Evolutionary conservation across 1,140 invertebrate genomes (phyloP), one percentile per base, ranked within the genome.

Genomic region (Meteorus sp.): DNA sequence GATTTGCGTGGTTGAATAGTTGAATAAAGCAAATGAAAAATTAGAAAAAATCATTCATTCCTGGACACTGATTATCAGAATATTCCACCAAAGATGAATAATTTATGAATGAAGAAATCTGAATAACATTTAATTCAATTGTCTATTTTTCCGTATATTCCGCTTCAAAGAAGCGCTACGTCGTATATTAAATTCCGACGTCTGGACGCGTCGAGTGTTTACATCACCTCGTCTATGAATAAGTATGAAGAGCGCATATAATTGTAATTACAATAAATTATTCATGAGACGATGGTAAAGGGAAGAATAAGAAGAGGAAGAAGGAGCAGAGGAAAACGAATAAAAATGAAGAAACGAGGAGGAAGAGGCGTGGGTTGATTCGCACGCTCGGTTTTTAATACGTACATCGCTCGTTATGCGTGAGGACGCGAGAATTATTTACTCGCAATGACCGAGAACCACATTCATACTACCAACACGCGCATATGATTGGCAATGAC

Each of bases 221-320:
- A 64, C 56, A 56, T 59, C 55, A 55, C n/a, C 62, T 45, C 59
- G 59, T 64, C 56, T 62, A 69, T 69, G 67, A 66, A 68, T 68
- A 71, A 64, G 62, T 67, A 71, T 64, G 68, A 65, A 68, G 60
- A 64, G 57, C n/a, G n/a, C 52, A 39, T 56, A 62, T 65, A 71
- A 73, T 71, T 68, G 65, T 60, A 63, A 68, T 73, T 66, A 71
- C 66, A 66, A 66, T 75, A 65, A 65, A 74, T 77, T 72, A 75
- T 77, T 75, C 75, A 73, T 76, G 70, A 58, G 41, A 19, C 31
- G 25, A 39, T 39, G 52, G 41, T 52, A 44, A 54, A 23, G 44
- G n/a, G n/a, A n/a, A n/a, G n/a, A n/a, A n/a, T n/a, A n/a, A n/a
- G n/a, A n/a, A 56, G 35, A 11, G 9, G 25, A 37, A 48, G 27